phyloP scores from a whole-genome alignment of 2,888 invertebrate species.

The Agrochola macilenta region DNA sequence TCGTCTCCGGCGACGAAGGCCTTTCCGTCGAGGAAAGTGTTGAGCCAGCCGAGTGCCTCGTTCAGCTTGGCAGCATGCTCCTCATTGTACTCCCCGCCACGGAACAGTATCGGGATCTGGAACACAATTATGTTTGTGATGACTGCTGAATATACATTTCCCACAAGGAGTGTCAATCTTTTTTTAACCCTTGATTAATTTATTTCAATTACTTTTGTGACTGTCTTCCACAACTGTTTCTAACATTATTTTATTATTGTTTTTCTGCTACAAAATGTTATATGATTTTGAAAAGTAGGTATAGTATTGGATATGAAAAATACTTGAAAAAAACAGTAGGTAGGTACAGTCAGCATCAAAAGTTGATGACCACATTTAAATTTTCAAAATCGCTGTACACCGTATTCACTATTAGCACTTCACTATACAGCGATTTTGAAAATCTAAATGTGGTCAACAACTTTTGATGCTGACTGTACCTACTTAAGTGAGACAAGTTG shows the following conservation, averaged over 20 bases:
- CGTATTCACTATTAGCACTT: too few relatives aligned
- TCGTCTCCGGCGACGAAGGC: constrained; percentile 92
- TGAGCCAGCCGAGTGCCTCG: constrained; percentile 91
- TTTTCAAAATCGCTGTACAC: too few relatives aligned
- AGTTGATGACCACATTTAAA: too few relatives aligned
- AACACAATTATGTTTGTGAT: constrained; percentile 21
- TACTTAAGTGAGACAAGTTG: neutral
- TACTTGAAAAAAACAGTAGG: neutral
- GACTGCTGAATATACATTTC: neutral
- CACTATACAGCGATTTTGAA: too few relatives aligned
- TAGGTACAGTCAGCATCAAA: too few relatives aligned
- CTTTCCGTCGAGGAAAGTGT: constrained; percentile 90
- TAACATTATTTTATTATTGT: neutral
- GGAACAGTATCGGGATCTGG: constrained; percentile 88
- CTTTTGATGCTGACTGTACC: too few relatives aligned
- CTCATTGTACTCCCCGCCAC: constrained; percentile 82
- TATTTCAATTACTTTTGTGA: neutral
- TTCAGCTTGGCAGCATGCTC: constrained; percentile 89
- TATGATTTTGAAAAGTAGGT: neutral
- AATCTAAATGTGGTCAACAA: too few relatives aligned
- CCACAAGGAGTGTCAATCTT: neutral
- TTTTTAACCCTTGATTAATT: neutral
- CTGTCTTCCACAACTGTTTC: neutral
- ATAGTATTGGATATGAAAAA: neutral
- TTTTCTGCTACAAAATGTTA: neutral